Evolutionary conservation across 2,888 invertebrate genomes (phyloP), one percentile per base, ranked within the genome.

Genomic region (Lithodes maja): DNA sequence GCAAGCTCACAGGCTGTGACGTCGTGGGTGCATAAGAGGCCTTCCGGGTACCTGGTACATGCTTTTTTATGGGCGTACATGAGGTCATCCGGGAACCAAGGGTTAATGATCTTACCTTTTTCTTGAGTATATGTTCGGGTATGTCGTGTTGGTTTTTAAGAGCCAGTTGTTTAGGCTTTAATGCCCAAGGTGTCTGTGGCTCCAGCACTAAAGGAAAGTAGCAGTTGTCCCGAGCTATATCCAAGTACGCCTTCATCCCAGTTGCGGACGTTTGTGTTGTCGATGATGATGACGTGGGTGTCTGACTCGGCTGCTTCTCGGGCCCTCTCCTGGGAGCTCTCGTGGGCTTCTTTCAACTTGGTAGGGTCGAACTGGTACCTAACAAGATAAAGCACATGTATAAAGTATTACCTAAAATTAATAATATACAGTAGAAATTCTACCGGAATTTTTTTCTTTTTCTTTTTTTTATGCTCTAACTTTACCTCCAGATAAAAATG

Each of bases 261-360:
- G 55, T 92, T 90, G 55, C 92, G 92, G 2, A 94, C 92, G 91
- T 94, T 93, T 69, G 94, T 93, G 92, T 94, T 94, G 92, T 94
- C 94, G 75, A 94, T 93, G 7, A 92, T 80, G 33, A 94, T 92
- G 2, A 94, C 92, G 2, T 90, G 92, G 2, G 55, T 89, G 0
- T 92, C 92, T 49, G 91, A 91, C n/a, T 91, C 82, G 89, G 93
- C 93, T 1, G 93, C 92, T 3, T 90, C 84, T 17, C 91, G 84
- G 0, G 93, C 93, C 61, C 92, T 93, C 7, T 92, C 49, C 83
- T 93, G 93, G 90, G 93, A 94, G 54, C 86, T 83, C 68, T 92
- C 88, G 88, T 94, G 94, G 17, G 94, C 94, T 15, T 92, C 92
- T 7, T 92, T 87, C n/a, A 94, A 90, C 50, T 92, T 91, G 2